These are phyloP conservation scores for Caranx melampygus DNA, from an alignment of 2,113 vertebrate genomes.

Conservation along the genomic window DNA sequence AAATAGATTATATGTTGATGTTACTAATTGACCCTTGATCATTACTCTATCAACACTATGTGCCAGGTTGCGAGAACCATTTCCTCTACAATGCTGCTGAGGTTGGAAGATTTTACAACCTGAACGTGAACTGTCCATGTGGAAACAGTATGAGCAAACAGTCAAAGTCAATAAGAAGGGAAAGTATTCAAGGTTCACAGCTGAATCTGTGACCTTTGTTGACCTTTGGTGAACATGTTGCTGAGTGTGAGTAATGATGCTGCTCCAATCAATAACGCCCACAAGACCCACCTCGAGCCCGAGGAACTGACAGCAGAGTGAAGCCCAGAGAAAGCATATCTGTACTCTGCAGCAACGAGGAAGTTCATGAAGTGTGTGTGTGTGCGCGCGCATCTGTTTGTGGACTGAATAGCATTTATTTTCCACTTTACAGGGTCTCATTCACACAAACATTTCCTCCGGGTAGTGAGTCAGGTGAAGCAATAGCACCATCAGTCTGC, in stretches of 20 bases:
- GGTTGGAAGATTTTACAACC: not conserved
- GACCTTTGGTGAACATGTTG: constrained; percentile 60
- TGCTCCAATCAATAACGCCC: constrained; percentile 59
- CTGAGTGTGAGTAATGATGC: constrained; percentile 57
- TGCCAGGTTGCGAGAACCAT: not conserved
- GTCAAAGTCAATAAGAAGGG: constrained; percentile 33
- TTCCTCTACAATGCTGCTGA: not conserved
- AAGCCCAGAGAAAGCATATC: constrained; percentile 17
- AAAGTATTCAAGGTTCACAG: constrained; percentile 45
- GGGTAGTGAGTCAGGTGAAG: constrained; percentile 33
- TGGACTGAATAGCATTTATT: constrained; percentile 33
- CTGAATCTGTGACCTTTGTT: constrained; percentile 57
- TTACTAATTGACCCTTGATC: not conserved
- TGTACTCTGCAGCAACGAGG: constrained; percentile 19
- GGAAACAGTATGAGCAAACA: constrained; percentile 8
- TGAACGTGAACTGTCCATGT: not conserved
- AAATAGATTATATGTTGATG: not conserved
- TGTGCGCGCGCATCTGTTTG: constrained; percentile 8
- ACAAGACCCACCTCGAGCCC: constrained; percentile 36
- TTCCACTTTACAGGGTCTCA: constrained; percentile 46
- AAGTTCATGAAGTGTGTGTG: constrained; percentile 40
- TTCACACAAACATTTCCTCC: constrained; percentile 45
- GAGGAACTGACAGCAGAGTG: constrained; percentile 42
- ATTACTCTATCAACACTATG: not conserved
- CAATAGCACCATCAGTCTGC: not conserved